Evolutionary conservation across 2,888 invertebrate species (phyloP).

Genomic region (Plutella xylostella): DNA sequence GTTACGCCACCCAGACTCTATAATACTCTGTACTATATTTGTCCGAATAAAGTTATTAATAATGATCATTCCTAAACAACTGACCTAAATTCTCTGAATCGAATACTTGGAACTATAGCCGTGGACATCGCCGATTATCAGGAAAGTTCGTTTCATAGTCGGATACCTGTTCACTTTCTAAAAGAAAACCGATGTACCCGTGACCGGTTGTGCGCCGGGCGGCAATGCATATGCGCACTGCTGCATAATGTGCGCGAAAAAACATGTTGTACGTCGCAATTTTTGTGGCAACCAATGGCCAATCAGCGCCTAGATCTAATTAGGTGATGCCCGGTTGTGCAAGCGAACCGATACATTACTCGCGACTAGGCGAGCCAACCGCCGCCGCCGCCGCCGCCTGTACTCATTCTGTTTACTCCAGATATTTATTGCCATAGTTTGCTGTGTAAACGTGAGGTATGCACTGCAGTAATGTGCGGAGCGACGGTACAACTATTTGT

Average conservation of each 20-base stretch:
- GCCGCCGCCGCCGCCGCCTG: not conserved
- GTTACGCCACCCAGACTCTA: too few species aligned
- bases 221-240: constrained; percentile 8
- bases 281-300: constrained; percentile 30
- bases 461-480: constrained; percentile 17
- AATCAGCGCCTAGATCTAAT: constrained; percentile 45
- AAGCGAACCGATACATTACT: constrained; percentile 20
- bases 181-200: constrained; percentile 16
- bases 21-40: too few species aligned
- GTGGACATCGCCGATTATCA: constrained; percentile 7
- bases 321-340: constrained; percentile 33
- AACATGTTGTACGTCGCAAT: constrained; percentile 20
- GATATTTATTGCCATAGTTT: constrained; percentile 25
- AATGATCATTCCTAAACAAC: too few species aligned
- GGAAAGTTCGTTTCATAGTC: constrained; percentile 11
- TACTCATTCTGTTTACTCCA: constrained; percentile 23
- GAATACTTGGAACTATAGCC: not conserved
- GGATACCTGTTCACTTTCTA: constrained; percentile 13
- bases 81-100: constrained; percentile 15
- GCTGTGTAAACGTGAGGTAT: constrained; percentile 18
- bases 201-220: constrained; percentile 15
- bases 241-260: constrained; percentile 5
- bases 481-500: constrained; percentile 10
- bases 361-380: too few species aligned
- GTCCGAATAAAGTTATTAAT: too few species aligned